Base-by-base conservation (phyloP, 2,113 vertebrate genomes). In the Noctilio leporinus region DNA sequence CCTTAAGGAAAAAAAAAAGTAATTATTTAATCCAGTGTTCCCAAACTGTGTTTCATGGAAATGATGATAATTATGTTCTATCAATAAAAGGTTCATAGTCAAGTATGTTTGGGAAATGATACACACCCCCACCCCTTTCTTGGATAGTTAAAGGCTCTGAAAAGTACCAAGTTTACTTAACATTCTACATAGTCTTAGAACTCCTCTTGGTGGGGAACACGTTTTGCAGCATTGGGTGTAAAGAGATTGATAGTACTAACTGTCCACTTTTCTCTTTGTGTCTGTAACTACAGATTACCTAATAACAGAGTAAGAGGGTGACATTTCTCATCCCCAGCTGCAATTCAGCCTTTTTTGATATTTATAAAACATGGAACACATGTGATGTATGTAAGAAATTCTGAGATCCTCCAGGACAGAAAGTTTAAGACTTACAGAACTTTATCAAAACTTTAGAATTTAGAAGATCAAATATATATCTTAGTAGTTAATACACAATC, bases 71-170 rank as follows among this genome's bases (percentile, higher is more conserved):
- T 19, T 87, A 20, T 95, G 17, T 89, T 64, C 43, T 86, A 40
- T 64, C 64, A 93, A 43, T 84, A 87, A 75, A 73, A 84, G 19
- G 7, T 45, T 89, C 24, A 64, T 93, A 65, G 65, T 69, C 53
- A 91, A 40, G 33, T 80, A 75, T 85, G n/a, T 91, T 85, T 92
- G 19, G 5, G 67, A 91, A 89, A 86, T 78, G 30, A 96, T 69
- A 17, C 35, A 67, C 86, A 83, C 0, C 17, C 17, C 5, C 45
- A 59, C 19, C 11, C 53, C 7, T 59, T 4, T 53, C 69, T 69
- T 75, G 28, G 64, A 83, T 95, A 90, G 45, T 73, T 84, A 93
- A 94, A 94, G 89, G 20, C n/a, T 85, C 30, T 86, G 57, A 88
- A 93, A 92, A 81, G 30, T 24, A 53, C 73, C 55, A 59, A 43